These are phyloP conservation scores for Leptinotarsa lineolata DNA, from an alignment of 1,140 invertebrate species.

Conservation along the genomic window DNA sequence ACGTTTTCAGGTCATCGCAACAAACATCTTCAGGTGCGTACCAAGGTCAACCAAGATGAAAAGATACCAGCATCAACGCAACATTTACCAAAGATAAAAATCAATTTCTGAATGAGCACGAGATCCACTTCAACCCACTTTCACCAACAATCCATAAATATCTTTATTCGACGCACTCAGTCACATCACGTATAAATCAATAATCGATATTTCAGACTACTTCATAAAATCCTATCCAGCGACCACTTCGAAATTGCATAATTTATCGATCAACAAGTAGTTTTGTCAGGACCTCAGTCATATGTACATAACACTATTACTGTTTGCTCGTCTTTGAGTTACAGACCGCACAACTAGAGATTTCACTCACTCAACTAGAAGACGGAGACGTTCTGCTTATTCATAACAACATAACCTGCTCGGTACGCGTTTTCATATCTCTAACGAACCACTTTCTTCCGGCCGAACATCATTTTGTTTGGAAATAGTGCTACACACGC, in stretches of 20 bases:
- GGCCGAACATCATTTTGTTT: constrained; percentile 17
- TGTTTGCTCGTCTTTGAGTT: neutral
- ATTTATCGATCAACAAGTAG: neutral
- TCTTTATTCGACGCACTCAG: neutral
- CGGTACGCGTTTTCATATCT: constrained; percentile 15
- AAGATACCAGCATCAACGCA: too few relatives aligned
- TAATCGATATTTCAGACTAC: neutral
- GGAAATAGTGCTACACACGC: neutral
- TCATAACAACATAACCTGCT: neutral
- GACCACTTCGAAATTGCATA: neutral
- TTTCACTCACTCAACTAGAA: neutral
- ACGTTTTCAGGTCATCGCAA: too few relatives aligned
- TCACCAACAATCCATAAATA: constrained; percentile 8
- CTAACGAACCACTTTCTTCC: constrained; percentile 16
- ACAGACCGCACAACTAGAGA: neutral
- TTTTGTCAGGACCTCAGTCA: neutral
- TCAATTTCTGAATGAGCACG: neutral
- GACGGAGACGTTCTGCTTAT: constrained; percentile 8
- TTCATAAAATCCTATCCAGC: neutral
- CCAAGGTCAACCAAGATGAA: too few relatives aligned
- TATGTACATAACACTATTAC: neutral
- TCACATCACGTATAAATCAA: neutral
- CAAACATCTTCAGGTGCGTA: too few relatives aligned
- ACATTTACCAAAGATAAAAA: neutral
- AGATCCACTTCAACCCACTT: constrained; percentile 4